Percentiles rank a stretch among this genome's conserved stretches.
phyloP scores from a whole-genome alignment of 1,140 invertebrate genomes.

The Drosophila nannoptera region DNA sequence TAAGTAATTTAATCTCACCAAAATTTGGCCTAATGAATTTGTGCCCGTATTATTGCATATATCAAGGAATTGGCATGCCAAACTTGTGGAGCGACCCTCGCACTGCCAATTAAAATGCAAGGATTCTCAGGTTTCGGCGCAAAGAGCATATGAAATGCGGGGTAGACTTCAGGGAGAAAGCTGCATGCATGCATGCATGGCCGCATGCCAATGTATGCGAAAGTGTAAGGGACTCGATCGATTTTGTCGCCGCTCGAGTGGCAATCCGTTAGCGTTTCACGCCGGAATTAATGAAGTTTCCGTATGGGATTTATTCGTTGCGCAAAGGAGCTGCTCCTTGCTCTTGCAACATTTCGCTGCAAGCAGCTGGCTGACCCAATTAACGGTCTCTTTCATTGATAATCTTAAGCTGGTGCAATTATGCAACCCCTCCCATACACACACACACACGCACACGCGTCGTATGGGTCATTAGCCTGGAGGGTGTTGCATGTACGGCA shows the following conservation, averaged over 20 bases:
- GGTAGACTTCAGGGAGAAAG: slow-evolving; percentile 12
- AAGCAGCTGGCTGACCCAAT: slow-evolving; percentile 34
- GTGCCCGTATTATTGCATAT: too few relatives aligned
- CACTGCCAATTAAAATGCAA: too few relatives aligned
- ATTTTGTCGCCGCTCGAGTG: not conserved
- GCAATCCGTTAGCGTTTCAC: too few relatives aligned
- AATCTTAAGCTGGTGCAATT: slow-evolving; percentile 46
- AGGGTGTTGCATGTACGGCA: slow-evolving; percentile 19
- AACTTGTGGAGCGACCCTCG: too few relatives aligned
- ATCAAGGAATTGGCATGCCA: too few relatives aligned
- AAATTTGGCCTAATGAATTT: not conserved
- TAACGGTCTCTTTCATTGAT: slow-evolving; percentile 29
- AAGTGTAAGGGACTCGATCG: not conserved
- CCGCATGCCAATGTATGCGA: too few relatives aligned
- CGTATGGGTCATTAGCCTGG: slow-evolving; percentile 60
- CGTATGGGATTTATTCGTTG: too few relatives aligned
- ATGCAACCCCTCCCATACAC: slow-evolving; percentile 27
- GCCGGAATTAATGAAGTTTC: slow-evolving; percentile 12
- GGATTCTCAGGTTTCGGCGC: too few relatives aligned
- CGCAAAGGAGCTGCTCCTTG: too few relatives aligned
- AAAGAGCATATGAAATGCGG: too few relatives aligned
- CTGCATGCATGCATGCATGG: not conserved
- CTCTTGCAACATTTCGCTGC: not conserved
- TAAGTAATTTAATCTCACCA: slow-evolving; percentile 8
- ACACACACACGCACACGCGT: not conserved